Base-by-base conservation (phyloP, 2,888 invertebrate species). In the Dolichomitus sp. region DNA sequence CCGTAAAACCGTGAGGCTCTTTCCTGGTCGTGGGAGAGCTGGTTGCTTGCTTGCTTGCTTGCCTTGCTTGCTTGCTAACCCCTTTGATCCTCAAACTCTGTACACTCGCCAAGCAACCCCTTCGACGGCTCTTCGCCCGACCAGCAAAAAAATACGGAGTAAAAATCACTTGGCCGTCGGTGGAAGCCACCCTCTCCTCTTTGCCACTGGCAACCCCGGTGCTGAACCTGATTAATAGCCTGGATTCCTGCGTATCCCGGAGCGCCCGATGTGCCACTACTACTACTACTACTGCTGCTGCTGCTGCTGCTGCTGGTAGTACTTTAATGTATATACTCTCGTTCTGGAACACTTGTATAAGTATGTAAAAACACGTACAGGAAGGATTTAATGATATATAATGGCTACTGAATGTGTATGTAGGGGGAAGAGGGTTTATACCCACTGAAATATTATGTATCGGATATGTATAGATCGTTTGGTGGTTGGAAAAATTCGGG, bases 221-320 rank as follows among this genome's bases (percentile, higher is more conserved):
- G 74, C 80, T 83, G 81, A 82, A 83, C 81, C 84, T 84, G 85
- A 84, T 85, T 84, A 85, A 85, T 85, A 81, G 85, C 82, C 84
- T 68, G 75, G 80, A 85, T 84, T 84, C 77, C 72, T 75, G 63
- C 59, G 66, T 80, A 84, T 68, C 76, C 14, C 72, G 66, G 27
- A 33, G 50, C 73, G 19, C 12, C 19, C 33, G 27, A 42, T 63
- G 42, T 23, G 42, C 40, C 23, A 12, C 42, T 2, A 42, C 70
- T 42, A 57, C 57, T 54, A 17, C 48, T 48, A 6, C 0, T 37
- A 2, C 7, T 37, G 2, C 9, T 37, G 37, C 9, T 37, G 37
- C 7, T 37, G 37, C 7, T 37, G 37, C 1, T 37, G 37, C 7
- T 37, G 17, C 17, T 7, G 50, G 50, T n/a, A n/a, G 12, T 50